Percentiles rank a stretch among this genome's conserved stretches.
These are phyloP conservation scores for Bagarius yarrelli DNA, from an alignment of 2,113 vertebrate species.

Conservation along the genomic window DNA sequence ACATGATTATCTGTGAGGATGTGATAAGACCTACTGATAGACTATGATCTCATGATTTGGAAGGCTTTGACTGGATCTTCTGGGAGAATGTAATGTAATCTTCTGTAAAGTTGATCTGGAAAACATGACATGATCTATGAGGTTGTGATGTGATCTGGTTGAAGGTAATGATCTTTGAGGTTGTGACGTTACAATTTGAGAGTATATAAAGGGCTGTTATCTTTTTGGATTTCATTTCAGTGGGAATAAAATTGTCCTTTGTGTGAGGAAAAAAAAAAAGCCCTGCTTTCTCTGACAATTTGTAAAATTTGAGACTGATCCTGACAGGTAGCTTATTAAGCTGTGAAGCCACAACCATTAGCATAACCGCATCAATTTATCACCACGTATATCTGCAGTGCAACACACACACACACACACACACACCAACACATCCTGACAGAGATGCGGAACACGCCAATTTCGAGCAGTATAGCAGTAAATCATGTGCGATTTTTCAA, in stretches of 20 bases:
- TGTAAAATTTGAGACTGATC: neutral
- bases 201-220: too few species aligned
- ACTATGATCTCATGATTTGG: too few species aligned
- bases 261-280: neutral
- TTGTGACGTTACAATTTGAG: neutral
- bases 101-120: too few species aligned
- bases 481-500: slow-evolving; percentile 14
- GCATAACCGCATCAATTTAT: slow-evolving; percentile 22
- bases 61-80: too few species aligned
- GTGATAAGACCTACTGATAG: too few species aligned
- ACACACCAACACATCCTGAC: neutral
- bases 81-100: too few species aligned
- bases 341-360: slow-evolving; percentile 17
- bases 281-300: neutral
- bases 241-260: too few species aligned
- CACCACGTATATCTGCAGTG: neutral
- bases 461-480: slow-evolving; percentile 15
- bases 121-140: too few species aligned
- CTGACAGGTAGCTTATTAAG: slow-evolving; percentile 24
- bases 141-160: neutral
- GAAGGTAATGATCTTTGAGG: too few species aligned
- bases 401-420: neutral
- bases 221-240: too few species aligned
- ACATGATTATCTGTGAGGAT: too few species aligned
- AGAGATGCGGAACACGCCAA: neutral